Base-by-base conservation (phyloP, 1,140 invertebrate genomes). In the Sweltsa coloradensis region DNA sequence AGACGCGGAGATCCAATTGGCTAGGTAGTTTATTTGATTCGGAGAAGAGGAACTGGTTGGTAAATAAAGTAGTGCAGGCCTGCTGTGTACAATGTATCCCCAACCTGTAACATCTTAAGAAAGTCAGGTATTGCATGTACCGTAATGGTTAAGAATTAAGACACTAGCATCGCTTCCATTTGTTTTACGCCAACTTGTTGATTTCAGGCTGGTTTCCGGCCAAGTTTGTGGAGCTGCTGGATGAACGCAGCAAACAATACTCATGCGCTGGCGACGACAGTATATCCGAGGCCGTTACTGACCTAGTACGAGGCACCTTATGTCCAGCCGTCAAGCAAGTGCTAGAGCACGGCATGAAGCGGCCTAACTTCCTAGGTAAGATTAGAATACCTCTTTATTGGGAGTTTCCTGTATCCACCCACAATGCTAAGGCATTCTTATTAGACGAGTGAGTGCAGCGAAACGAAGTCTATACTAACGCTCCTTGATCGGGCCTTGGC, bases 161-260 rank as follows among this genome's bases (percentile, higher is more conserved):
- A 3, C n/a, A n/a, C n/a, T 5, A 7, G 22, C 26, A 26, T n/a
- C n/a, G n/a, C 2, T 49, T 26, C 13, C 13, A 31, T 45, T 18
- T 26, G 47, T 45, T 36, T 48, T 23, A n/a, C n/a, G n/a, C n/a
- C n/a, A n/a, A n/a, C n/a, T n/a, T n/a, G n/a, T n/a, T n/a, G n/a
- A n/a, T 60, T 58, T 23, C 53, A 73, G 76, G 96, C 29, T 99
- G 96, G 96, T 99, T 99, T 73, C 97, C 97, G 16, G 95, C 97
- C 5, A 92, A 96, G 69, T 97, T 97, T 75, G 95, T 97, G 0
- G 86, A 95, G 62, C 68, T 98, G 42, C 71, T 99, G 18, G 96
- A 99, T 69, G 96, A 99, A 67, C 74, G 96, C 56, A 96, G 93
- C 62, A 95, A 94, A 59, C 78, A 91, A 58, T 99, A 99, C 65